Evolutionary conservation across 2,888 invertebrate genomes (phyloP).

Genomic region (Palloptera scutellata): DNA sequence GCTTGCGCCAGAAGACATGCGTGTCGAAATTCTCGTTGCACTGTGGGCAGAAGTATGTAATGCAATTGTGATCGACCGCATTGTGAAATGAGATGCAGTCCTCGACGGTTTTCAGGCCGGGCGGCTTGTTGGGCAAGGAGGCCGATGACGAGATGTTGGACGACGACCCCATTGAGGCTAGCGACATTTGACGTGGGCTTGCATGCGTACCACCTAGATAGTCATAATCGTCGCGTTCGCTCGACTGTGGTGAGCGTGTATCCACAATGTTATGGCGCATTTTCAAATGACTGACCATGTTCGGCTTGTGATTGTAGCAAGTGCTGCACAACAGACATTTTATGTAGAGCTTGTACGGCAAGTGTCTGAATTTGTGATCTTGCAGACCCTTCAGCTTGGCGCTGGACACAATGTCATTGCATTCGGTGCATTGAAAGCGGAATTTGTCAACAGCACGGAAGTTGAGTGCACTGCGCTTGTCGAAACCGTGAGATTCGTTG

Average conservation of each 20-base stretch:
- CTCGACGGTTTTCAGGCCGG: slow-evolving; percentile 54
- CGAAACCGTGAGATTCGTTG: slow-evolving; percentile 55
- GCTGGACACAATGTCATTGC: slow-evolving; percentile 54
- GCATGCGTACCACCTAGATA: slow-evolving; percentile 7
- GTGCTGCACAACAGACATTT: slow-evolving; percentile 57
- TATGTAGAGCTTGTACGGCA: slow-evolving; percentile 53
- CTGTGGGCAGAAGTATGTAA: slow-evolving; percentile 55
- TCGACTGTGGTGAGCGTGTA: slow-evolving; percentile 25
- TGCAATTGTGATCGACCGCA: slow-evolving; percentile 57
- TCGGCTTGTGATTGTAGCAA: slow-evolving; percentile 58
- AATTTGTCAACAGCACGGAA: slow-evolving; percentile 56
- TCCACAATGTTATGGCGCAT: slow-evolving; percentile 55
- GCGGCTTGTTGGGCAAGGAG: slow-evolving; percentile 35
- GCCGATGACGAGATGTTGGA: slow-evolving; percentile 28
- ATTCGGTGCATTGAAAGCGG: slow-evolving; percentile 53
- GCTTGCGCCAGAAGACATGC: slow-evolving; percentile 58
- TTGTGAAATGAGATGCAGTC: slow-evolving; percentile 57
- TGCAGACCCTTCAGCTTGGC: slow-evolving; percentile 57
- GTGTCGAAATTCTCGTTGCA: slow-evolving; percentile 56
- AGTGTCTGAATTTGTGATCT: slow-evolving; percentile 57
- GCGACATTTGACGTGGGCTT: slow-evolving; percentile 27
- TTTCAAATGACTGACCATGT: slow-evolving; percentile 54
- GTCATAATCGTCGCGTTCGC: slow-evolving; percentile 11
- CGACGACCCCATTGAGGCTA: slow-evolving; percentile 5
- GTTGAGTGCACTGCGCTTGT: slow-evolving; percentile 53